Conservation (phyloP, 2,113 vertebrate species). For the Pygathrix nemaeus region DNA sequence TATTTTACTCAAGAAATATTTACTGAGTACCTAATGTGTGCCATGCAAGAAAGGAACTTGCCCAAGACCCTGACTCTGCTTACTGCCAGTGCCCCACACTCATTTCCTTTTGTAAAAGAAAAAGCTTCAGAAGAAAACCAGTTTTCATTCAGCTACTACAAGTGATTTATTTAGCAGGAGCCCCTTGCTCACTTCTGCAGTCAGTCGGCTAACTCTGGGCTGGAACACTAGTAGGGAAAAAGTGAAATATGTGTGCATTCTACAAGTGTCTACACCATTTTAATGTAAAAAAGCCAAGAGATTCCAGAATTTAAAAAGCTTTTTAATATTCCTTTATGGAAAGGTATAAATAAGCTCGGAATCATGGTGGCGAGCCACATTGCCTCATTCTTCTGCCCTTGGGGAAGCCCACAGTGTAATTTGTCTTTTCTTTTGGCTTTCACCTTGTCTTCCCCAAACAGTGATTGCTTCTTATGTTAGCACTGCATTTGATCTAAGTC, state of each 20-base stretch:
- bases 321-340: not conserved
- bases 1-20: not conserved
- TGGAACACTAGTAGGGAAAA: not conserved
- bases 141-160: not conserved
- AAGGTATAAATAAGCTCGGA: not conserved
- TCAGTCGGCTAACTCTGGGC: not conserved
- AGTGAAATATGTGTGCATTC: not conserved
- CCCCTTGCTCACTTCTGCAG: not conserved
- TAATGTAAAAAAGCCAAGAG: not conserved
- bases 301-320: not conserved
- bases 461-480: not conserved
- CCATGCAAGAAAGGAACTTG: not conserved
- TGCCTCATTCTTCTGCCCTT: not conserved
- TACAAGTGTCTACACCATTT: not conserved
- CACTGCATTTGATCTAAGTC: not conserved
- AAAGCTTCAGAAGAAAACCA: not conserved
- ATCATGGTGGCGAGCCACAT: not conserved
- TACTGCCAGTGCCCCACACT: not conserved
- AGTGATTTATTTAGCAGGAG: not conserved
- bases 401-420: not conserved
- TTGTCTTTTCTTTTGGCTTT: not conserved
- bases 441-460: no score
- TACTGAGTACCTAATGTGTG: not conserved
- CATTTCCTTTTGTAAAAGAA: slow-evolving; percentile 4
- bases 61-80: not conserved